Percentiles rank a stretch among this genome's conserved stretches.
Conservation (phyloP, 2,113 vertebrate species). For the Halcyon senegalensis region DNA sequence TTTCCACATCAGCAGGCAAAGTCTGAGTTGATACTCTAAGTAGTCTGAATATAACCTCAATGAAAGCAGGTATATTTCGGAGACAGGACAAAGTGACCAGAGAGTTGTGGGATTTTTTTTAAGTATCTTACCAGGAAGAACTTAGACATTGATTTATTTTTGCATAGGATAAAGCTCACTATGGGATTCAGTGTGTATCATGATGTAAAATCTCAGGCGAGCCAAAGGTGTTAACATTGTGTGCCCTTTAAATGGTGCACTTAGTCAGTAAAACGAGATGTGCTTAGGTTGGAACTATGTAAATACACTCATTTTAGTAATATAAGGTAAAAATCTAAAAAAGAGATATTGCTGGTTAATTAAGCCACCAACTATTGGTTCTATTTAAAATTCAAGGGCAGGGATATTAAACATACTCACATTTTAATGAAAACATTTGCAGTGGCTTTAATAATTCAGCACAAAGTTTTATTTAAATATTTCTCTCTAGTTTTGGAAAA, state of each 20-base stretch:
- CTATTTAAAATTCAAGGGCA: slow-evolving; percentile 40
- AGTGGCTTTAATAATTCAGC: slow-evolving; percentile 43
- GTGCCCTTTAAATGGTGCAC: slow-evolving; percentile 54
- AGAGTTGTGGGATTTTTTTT: fast-evolving
- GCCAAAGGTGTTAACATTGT: slow-evolving; percentile 51
- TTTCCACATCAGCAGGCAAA: neutral
- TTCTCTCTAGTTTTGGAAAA: slow-evolving; percentile 25
- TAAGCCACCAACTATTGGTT: slow-evolving; percentile 27
- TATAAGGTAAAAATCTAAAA: slow-evolving; percentile 42
- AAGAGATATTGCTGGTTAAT: slow-evolving; percentile 32
- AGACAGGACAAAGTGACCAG: neutral
- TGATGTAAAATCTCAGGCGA: slow-evolving; percentile 40
- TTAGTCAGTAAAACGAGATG: neutral
- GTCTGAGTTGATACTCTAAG: neutral
- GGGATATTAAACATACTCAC: slow-evolving; percentile 44
- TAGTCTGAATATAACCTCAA: neutral
- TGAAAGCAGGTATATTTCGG: neutral
- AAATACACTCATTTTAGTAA: slow-evolving; percentile 44
- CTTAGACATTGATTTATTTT: neutral
- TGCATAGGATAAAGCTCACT: slow-evolving; percentile 1
- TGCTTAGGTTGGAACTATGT: slow-evolving; percentile 50
- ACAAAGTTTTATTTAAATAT: slow-evolving; percentile 46
- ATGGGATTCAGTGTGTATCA: neutral
- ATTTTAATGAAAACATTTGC: slow-evolving; percentile 60
- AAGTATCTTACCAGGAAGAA: neutral